phyloP scores from a whole-genome alignment of 2,113 vertebrate genomes.

The Scomber colias region DNA sequence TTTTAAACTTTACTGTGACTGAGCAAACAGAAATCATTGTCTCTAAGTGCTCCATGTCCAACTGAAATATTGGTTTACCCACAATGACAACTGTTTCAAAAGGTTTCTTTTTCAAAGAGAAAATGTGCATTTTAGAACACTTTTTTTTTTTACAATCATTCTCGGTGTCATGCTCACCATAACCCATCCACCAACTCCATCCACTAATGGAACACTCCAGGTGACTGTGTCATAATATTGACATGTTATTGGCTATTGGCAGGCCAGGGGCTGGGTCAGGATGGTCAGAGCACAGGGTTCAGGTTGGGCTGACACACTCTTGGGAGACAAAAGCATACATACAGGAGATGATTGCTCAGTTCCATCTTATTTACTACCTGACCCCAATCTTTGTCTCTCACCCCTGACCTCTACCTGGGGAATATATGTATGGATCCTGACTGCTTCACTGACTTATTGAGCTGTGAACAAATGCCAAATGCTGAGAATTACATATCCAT shows the following conservation, averaged over 20 bases:
- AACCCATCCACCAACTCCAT: neutral
- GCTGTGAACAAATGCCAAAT: constrained; percentile 29
- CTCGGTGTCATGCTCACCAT: neutral
- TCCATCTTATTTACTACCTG: constrained; percentile 74
- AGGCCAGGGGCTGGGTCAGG: constrained; percentile 15
- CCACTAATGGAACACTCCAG: constrained; percentile 50
- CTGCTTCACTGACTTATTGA: constrained; percentile 62
- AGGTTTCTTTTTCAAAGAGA: neutral
- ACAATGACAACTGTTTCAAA: too few species aligned
- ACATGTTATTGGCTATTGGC: constrained; percentile 69
- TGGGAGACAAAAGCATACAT: constrained; percentile 41
- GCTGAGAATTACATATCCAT: constrained; percentile 1
- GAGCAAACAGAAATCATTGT: too few species aligned
- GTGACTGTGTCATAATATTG: constrained; percentile 67
- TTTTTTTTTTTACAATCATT: too few species aligned
- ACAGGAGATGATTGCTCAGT: constrained; percentile 61
- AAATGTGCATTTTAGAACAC: neutral
- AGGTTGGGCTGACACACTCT: constrained; percentile 42
- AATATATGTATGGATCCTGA: constrained; percentile 54
- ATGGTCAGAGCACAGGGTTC: constrained; percentile 66
- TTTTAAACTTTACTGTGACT: too few species aligned
- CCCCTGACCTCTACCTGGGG: constrained; percentile 59
- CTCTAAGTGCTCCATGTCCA: too few species aligned
- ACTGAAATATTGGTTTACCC: too few species aligned
- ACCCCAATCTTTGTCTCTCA: constrained; percentile 59